Evolutionary conservation across 2,888 invertebrate genomes (phyloP), one percentile per base, ranked within the genome.

Genomic region (Agriopis leucophaearia): DNA sequence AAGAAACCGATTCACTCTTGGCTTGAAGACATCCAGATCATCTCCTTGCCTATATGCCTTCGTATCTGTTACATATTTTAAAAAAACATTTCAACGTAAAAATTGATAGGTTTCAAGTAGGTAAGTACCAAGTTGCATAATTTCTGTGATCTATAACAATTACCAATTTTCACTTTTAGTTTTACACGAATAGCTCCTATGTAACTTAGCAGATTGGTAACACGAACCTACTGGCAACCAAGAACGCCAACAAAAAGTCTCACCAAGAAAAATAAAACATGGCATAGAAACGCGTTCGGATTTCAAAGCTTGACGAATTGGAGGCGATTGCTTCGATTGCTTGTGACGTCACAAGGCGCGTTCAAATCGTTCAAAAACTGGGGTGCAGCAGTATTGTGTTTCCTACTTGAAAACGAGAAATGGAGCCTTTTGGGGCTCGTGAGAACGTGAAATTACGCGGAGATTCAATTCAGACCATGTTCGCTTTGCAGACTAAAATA

Each of bases 261-360:
- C 45, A 16, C 12, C 66, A 66, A 70, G 69, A 73, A 78, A 79
- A 81, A 81, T 79, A 74, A 75, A 78, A 77, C 77, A 75, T 78
- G 77, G 73, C 76, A 70, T 78, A 81, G 74, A 81, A 79, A 78
- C 76, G 76, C 75, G 85, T 83, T 87, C 83, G 81, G 78, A 83
- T 84, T 88, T 85, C 85, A 80, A 84, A 82, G 83, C 84, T 77
- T 86, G 86, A 83, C 87, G 85, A 88, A 88, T 87, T 74, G 79
- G 77, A 79, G 80, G 78, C 81, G 83, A 86, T 86, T 86, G 86
- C 80, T 84, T 81, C 79, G 78, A 82, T 81, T 77, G 57, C 45
- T 57, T 57, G 57, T 78, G 79, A 81, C 79, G 74, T 75, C 78
- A 72, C 74, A 64, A 72, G 62, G 64, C 69, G 69, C 64, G 62